phyloP scores from a whole-genome alignment of 1,140 invertebrate genomes.

The Drosophila kikkawai region DNA sequence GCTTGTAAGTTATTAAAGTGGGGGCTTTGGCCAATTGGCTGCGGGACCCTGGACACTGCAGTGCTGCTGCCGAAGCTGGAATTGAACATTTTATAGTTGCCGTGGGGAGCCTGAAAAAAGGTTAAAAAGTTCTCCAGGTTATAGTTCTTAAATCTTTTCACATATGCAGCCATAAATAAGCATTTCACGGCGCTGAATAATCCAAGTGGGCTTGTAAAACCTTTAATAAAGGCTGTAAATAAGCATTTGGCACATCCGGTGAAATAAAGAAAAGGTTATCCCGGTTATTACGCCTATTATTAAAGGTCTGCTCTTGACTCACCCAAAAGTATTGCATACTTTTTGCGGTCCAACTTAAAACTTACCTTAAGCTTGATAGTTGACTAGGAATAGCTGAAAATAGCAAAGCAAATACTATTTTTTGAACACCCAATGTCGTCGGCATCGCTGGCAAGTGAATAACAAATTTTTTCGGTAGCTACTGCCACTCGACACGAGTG shows the following conservation, averaged over 20 bases:
- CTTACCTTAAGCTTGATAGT: neutral
- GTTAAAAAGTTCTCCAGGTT: conserved; percentile 15
- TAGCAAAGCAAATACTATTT: neutral
- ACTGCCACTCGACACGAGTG: conserved; percentile 31
- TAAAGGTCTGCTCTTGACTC: neutral
- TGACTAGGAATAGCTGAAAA: neutral
- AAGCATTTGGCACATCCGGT: neutral
- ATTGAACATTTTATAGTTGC: conserved; percentile 54
- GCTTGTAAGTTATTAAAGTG: conserved; percentile 80
- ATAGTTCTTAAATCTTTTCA: conserved; percentile 34
- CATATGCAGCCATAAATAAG: conserved; percentile 52
- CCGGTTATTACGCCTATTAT: too few species aligned
- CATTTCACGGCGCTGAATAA: conserved; percentile 21
- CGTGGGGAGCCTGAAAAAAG: conserved; percentile 16
- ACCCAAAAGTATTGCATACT: conserved; percentile 1
- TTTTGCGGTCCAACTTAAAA: neutral
- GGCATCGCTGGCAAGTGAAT: conserved; percentile 19
- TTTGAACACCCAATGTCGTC: conserved; percentile 1
- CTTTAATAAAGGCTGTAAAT: conserved; percentile 15
- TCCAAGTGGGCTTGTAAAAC: conserved; percentile 5
- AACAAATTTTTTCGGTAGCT: conserved; percentile 30
- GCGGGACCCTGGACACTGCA: conserved; percentile 26
- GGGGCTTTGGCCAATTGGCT: conserved; percentile 63
- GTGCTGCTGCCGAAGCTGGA: conserved; percentile 27
- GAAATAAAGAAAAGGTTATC: neutral